Evolutionary conservation across 2,888 invertebrate species (phyloP), one percentile per base, ranked within the genome.

Genomic region (Drosophila melanosoma): DNA sequence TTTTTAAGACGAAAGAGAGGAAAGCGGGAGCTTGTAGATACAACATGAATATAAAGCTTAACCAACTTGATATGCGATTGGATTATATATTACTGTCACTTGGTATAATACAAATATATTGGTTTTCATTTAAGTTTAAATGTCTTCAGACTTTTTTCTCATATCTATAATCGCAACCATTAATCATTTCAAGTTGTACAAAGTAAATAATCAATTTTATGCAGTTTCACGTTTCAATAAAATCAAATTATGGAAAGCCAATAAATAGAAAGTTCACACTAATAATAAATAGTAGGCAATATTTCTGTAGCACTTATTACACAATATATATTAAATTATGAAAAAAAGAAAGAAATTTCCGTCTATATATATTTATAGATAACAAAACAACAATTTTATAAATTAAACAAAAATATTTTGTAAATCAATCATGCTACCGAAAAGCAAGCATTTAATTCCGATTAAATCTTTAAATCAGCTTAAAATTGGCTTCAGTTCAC

Each of bases 401-500:
- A 45, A 48, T n/a, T n/a, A 32, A 42, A 35, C 48, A 38, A 12
- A 20, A n/a, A 29, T 63, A 72, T 20, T 36, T 54, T 38, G 20
- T 20, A 10, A 42, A 74, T 54, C 40, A 64, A 53, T 61, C 51
- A 20, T 1, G 51, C 33, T 23, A 38, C 53, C 29, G 17, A 35
- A 29, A 36, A 15, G 35, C 17, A 54, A 67, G 35, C 38, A 57
- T 62, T 68, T 65, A 60, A 68, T 54, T 48, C 23, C 42, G 23
- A 56, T 40, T 49, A 35, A 45, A 40, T 35, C 12, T 32, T n/a
- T 38, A 67, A 89, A 77, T 68, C 79, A 33, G 84, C 88, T 87
- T 84, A 76, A 76, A 87, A 76, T 69, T 69, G 64, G 65, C 63
- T 82, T 62, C 71, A 65, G 73, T 65, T 71, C 69, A 79, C 71